Conservation (phyloP, 2,888 invertebrate species). For the Chesias legatella region DNA sequence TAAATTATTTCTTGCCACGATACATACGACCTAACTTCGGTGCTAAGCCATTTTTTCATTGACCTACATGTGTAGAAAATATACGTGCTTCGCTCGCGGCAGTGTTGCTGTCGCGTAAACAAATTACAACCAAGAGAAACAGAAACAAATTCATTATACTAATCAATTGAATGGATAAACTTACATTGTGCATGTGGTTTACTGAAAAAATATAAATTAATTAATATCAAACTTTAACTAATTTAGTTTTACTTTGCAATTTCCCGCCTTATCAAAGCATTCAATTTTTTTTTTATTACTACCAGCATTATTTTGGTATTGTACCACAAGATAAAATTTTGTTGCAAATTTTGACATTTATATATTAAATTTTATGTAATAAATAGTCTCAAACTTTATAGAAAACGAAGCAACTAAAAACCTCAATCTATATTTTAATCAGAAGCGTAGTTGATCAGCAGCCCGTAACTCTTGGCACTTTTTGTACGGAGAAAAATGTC, state of each 20-base stretch:
- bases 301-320: conserved; percentile 1
- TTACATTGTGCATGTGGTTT: conserved; percentile 33
- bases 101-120: conserved; percentile 61
- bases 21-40: conserved; percentile 69
- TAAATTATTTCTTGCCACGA: conserved; percentile 77
- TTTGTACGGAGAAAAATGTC: too few species aligned
- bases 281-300: conserved; percentile 14
- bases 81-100: conserved; percentile 62
- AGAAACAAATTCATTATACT: too few species aligned
- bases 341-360: too few species aligned
- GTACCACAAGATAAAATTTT: too few species aligned
- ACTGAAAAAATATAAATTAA: conserved; percentile 2
- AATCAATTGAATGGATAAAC: conserved; percentile 20
- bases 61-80: conserved; percentile 79
- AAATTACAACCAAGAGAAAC: conserved; percentile 22
- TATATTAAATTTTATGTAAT: too few species aligned
- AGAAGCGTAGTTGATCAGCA: too few species aligned
- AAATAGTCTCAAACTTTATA: too few species aligned
- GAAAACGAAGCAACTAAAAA: too few species aligned
- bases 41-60: conserved; percentile 80
- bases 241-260: conserved; percentile 21
- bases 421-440: too few species aligned
- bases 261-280: conserved; percentile 25
- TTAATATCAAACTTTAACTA: neutral
- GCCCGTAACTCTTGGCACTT: too few species aligned